Evolutionary conservation across 2,113 vertebrate species (phyloP), one percentile per base, ranked within the genome.

Genomic region (Sinocyclocheilus anophthalmus): DNA sequence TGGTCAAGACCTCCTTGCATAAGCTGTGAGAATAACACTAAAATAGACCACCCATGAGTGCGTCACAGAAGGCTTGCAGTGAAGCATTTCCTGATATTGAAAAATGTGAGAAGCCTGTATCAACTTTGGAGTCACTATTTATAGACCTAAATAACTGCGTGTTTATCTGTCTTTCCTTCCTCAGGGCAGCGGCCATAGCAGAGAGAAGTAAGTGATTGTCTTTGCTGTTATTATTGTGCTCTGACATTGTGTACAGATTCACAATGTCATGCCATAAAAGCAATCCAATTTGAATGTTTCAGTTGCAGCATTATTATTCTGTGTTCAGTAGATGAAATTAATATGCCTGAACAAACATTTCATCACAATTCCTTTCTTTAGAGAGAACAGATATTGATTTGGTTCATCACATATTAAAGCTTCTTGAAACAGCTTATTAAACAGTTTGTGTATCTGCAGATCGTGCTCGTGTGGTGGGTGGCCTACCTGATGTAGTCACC

Each of bases 401-500:
- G 16, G 30, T n/a, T 83, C 33, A n/a, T 59, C 5, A 5, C 53
- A 18, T 55, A 55, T 53, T 76, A 18, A 61, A 79, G 16, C 20
- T 79, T 79, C 30, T 61, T 80, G 26, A 10, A 30, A 7, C 85
- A 67, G 50, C 78, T 88, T 48, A 85, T 26, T 69, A 12, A 81
- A 37, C 48, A 39, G 10, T 59, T 83, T 53, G 12, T 83, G 57
- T 76, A 12, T 81, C 45, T 90, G 53, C 91, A 99, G 98, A 99
- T 93, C 97, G 98, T 0, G 98, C 98, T 73, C 96, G 98, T 24
- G 97, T 99, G 45, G 73, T 99, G 91, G 98, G 98, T 82, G 97
- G 98, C 33, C 94, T 99, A 93, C 98, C 98, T 1, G 98, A 99
- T 79, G 97, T 99, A 90, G 98, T 99, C 92, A 97, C 98, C 76